phyloP scores from a whole-genome alignment of 1,140 invertebrate genomes.

The Panagrolaimus sp. region DNA sequence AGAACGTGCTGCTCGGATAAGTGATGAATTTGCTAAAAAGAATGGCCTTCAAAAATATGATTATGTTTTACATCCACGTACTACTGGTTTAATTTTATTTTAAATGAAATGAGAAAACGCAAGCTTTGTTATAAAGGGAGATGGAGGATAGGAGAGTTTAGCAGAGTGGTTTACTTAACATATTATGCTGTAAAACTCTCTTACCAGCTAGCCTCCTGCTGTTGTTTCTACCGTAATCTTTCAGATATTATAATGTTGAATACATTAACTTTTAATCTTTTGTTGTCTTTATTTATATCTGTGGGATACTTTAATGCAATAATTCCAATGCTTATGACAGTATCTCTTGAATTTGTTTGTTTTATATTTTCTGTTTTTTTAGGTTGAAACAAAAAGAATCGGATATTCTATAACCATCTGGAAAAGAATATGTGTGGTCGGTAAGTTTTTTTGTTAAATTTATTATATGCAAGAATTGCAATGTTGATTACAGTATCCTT shows the following conservation, averaged over 20 bases:
- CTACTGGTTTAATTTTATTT: slow-evolving; percentile 72
- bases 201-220: no score
- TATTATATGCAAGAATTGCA: no score
- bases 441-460: no score
- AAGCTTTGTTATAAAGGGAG: slow-evolving; percentile 31
- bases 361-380: no score
- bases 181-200: no score
- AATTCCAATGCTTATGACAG: no score
- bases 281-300: slow-evolving; percentile 73
- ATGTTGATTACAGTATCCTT: no score
- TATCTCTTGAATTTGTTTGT: no score
- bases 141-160: no score
- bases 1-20: slow-evolving; percentile 59
- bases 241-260: slow-evolving; percentile 57
- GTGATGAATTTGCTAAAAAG: slow-evolving; percentile 68
- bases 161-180: no score
- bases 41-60: slow-evolving; percentile 68
- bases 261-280: no score
- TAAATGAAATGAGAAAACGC: slow-evolving; percentile 66
- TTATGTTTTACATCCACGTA: slow-evolving; percentile 74
- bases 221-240: neutral
- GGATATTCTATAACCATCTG: slow-evolving; percentile 38
- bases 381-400: no score
- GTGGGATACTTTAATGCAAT: slow-evolving; percentile 69
- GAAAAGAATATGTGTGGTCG: slow-evolving; percentile 41